A percentile compares a stretch with the other conserved stretches of the same genome.
Conservation (phyloP, 2,113 vertebrate species). For the Myodes glareolus region DNA sequence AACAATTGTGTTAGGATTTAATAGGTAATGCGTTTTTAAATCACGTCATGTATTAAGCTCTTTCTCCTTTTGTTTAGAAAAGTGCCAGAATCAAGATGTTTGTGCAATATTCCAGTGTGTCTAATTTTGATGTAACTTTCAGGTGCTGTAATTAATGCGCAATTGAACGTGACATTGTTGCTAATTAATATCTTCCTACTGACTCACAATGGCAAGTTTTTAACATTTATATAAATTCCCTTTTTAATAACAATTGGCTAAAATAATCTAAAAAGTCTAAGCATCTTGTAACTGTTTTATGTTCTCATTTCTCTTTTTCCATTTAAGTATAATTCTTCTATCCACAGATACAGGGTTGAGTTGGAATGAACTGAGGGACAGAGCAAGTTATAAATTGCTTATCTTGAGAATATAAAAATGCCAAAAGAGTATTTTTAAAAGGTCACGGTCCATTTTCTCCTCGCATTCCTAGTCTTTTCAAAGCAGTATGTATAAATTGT, state of each 20-base stretch:
- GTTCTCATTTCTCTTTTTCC: neutral
- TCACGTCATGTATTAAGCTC: neutral
- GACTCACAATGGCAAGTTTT: neutral
- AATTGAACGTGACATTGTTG: neutral
- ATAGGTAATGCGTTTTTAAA: neutral
- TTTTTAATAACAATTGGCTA: neutral
- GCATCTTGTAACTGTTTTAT: neutral
- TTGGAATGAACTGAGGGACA: neutral
- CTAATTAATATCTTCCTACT: neutral
- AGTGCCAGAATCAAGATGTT: neutral
- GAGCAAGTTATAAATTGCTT: neutral
- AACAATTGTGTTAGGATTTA: neutral
- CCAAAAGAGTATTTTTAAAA: neutral
- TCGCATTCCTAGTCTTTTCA: neutral
- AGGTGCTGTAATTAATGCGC: neutral
- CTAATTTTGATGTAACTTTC: neutral
- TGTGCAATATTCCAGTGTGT: neutral
- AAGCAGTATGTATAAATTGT: neutral
- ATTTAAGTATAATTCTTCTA: neutral
- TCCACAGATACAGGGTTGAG: neutral
- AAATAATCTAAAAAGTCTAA: neutral
- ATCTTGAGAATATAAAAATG: conserved; percentile 25
- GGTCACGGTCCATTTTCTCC: neutral
- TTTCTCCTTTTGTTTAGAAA: neutral
- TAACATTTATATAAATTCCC: neutral